A percentile compares a stretch with the other conserved stretches of the same genome.
These are phyloP conservation scores for Pseudorhombus dupliciocellatus DNA, from an alignment of 2,113 vertebrate species.

Conservation along the genomic window DNA sequence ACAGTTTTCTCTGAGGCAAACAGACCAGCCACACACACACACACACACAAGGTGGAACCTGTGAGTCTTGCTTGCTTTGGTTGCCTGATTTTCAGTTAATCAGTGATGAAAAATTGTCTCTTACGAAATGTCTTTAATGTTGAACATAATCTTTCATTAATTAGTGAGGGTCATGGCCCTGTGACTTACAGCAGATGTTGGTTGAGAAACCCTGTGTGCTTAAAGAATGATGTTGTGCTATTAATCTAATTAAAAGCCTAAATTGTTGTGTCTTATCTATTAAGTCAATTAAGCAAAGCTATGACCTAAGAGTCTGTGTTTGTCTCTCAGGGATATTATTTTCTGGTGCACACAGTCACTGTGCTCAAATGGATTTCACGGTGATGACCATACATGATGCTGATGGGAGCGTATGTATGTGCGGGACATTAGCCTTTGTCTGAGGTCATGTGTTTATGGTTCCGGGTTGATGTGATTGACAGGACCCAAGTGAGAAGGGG, in stretches of 20 bases:
- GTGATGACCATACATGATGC: slow-evolving; percentile 30
- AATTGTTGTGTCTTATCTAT: slow-evolving; percentile 57
- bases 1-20: slow-evolving; percentile 11
- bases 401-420: slow-evolving; percentile 31
- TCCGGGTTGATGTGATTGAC: slow-evolving; percentile 67
- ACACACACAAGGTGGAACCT: slow-evolving; percentile 10
- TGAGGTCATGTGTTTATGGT: slow-evolving; percentile 68
- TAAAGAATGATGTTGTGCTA: slow-evolving; percentile 52
- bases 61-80: slow-evolving; percentile 24
- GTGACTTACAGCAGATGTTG: slow-evolving; percentile 61
- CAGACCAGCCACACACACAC: slow-evolving; percentile 23
- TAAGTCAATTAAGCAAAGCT: slow-evolving; percentile 58
- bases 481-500: slow-evolving; percentile 86
- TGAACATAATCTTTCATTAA: slow-evolving; percentile 55
- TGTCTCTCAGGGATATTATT: slow-evolving; percentile 42
- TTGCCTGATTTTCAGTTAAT: slow-evolving; percentile 47
- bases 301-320: slow-evolving; percentile 62
- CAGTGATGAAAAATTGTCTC: slow-evolving; percentile 42
- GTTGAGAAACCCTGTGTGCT: slow-evolving; percentile 40
- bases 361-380: slow-evolving; percentile 59
- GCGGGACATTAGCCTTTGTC: slow-evolving; percentile 29
- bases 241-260: slow-evolving; percentile 62
- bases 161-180: slow-evolving; percentile 34
- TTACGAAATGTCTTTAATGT: slow-evolving; percentile 51
- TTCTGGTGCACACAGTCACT: slow-evolving; percentile 33